A percentile compares a stretch with the other conserved stretches of the same genome.
phyloP scores from a whole-genome alignment of 2,113 vertebrate genomes.

The Pedionomus torquatus region DNA sequence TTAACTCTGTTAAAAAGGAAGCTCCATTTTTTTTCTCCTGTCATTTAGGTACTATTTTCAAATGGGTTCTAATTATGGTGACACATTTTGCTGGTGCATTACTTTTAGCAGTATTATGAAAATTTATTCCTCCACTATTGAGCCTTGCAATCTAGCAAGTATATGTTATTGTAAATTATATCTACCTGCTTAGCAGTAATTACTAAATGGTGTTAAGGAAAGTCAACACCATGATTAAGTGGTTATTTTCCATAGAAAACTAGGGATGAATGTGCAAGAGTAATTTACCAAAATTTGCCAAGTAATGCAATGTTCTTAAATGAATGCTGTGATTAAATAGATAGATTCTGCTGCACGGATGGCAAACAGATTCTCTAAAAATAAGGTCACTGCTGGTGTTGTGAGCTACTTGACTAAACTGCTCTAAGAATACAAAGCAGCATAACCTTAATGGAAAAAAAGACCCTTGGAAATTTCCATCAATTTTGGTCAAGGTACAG shows the following conservation, averaged over 20 bases:
- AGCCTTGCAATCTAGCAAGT: not conserved
- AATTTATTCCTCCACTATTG: not conserved
- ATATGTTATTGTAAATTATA: slow-evolving; percentile 5
- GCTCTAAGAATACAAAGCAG: not conserved
- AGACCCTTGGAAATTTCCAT: not conserved
- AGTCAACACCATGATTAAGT: not conserved
- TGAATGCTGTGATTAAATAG: not conserved
- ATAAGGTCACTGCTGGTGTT: not conserved
- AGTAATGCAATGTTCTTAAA: not conserved
- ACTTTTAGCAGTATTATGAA: not conserved
- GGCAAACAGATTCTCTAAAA: not conserved
- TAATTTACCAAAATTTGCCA: not conserved
- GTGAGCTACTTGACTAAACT: not conserved
- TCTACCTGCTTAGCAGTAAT: slow-evolving; percentile 26
- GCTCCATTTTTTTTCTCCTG: not conserved
- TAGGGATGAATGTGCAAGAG: not conserved
- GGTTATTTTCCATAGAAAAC: not conserved
- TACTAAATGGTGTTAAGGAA: not conserved
- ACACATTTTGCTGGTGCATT: not conserved
- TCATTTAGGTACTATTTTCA: not conserved
- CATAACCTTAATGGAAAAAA: not conserved
- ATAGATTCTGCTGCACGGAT: not conserved
- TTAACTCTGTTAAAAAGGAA: not conserved
- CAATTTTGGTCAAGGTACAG: not conserved
- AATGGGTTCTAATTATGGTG: slow-evolving; percentile 5